Percentiles rank a stretch among this genome's conserved stretches.
Conservation (phyloP, 2,797 vertebrate species). For the Aeoliscus strigatus region DNA sequence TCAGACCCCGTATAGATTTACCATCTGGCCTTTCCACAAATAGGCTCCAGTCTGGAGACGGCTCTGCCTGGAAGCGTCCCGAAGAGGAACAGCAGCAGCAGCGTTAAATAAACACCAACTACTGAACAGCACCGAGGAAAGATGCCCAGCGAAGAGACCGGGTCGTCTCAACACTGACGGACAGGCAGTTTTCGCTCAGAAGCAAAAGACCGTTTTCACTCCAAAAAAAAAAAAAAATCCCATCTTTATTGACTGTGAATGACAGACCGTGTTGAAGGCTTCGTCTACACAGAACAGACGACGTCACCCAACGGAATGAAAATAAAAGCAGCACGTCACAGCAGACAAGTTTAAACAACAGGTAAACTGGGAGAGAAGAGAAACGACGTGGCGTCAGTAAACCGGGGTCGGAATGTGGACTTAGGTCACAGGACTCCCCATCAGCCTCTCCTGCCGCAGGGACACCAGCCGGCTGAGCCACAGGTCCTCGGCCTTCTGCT, state of each 20-base stretch:
- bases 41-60: constrained; percentile 36
- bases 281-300: constrained; percentile 10
- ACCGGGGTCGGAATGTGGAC: constrained; percentile 4
- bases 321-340: constrained; percentile 8
- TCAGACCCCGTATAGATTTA: constrained; percentile 54
- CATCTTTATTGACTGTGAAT: constrained; percentile 33
- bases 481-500: constrained; percentile 87
- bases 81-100: constrained; percentile 17
- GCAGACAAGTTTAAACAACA: constrained; percentile 7
- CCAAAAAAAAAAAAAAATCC: constrained; percentile 7
- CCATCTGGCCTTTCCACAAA: constrained; percentile 64
- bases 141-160: neutral
- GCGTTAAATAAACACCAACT: constrained; percentile 22
- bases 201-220: constrained; percentile 9
- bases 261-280: constrained; percentile 14
- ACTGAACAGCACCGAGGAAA: neutral
- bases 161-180: constrained; percentile 4
- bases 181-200: constrained; percentile 3
- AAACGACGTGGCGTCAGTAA: constrained; percentile 7
- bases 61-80: constrained; percentile 20
- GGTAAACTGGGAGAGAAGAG: too few relatives aligned
- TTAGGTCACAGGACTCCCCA: constrained; percentile 86
- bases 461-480: constrained; percentile 88
- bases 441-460: constrained; percentile 92
- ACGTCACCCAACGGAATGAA: neutral